Percentiles rank a stretch among this genome's conserved stretches.
These are phyloP conservation scores for Apamea sordens DNA, from an alignment of 2,888 invertebrate species.

Conservation along the genomic window DNA sequence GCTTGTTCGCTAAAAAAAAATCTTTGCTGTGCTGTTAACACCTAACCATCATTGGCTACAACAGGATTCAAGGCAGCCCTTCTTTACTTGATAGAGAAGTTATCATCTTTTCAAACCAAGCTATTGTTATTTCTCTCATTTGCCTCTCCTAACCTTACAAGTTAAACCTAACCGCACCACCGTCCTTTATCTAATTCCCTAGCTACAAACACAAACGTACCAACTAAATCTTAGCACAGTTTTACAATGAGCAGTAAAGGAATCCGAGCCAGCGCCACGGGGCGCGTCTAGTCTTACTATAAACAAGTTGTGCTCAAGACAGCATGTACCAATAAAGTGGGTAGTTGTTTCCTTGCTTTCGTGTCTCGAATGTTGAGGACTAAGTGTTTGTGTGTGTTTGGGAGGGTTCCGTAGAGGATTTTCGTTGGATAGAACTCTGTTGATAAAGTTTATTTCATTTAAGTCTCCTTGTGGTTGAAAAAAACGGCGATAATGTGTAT, in stretches of 20 bases:
- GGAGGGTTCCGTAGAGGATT: slow-evolving; percentile 46
- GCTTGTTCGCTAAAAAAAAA: background rate
- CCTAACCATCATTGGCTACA: no score
- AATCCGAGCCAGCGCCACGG: slow-evolving; percentile 58
- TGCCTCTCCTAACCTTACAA: background rate
- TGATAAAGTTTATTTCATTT: background rate
- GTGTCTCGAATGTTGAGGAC: slow-evolving; percentile 59
- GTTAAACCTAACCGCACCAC: background rate
- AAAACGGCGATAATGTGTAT: background rate
- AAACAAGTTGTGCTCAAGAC: slow-evolving; percentile 66
- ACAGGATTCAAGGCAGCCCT: background rate
- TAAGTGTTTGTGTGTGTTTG: slow-evolving; percentile 32
- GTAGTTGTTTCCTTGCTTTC: slow-evolving; percentile 62
- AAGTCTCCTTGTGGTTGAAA: background rate
- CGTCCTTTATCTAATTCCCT: slow-evolving; percentile 32
- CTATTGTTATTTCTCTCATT: slow-evolving; percentile 4
- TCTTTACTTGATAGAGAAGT: background rate
- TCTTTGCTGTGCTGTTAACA: background rate
- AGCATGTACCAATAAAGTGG: slow-evolving; percentile 67
- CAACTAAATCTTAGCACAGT: slow-evolving; percentile 50
- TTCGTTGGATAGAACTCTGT: background rate
- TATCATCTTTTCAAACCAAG: background rate
- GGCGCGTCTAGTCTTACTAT: slow-evolving; percentile 52
- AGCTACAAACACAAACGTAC: slow-evolving; percentile 21
- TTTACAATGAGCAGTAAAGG: slow-evolving; percentile 57